Evolutionary conservation across 2,797 vertebrate species (phyloP).

Genomic region (Microhierax caerulescens): DNA sequence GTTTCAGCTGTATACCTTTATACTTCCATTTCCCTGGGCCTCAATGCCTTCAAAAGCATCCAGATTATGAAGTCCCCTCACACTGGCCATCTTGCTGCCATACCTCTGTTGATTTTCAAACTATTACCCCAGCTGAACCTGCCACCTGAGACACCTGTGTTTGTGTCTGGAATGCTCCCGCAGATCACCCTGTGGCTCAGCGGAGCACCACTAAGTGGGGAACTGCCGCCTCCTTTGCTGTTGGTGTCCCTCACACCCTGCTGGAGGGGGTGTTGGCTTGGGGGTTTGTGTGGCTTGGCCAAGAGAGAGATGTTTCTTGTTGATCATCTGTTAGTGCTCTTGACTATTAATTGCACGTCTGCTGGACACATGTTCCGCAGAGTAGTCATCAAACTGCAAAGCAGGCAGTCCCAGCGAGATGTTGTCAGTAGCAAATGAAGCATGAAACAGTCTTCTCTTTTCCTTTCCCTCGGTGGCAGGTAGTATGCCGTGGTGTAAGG

Average conservation of each 20-base stretch:
- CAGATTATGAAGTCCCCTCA: neutral
- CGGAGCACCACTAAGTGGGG: accelerated
- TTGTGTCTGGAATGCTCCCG: neutral
- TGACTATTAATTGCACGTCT: neutral
- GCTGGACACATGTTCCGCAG: neutral
- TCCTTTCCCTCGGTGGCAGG: neutral
- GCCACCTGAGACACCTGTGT: neutral
- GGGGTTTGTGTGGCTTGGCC: neutral
- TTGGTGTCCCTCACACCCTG: neutral
- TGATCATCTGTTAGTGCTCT: neutral
- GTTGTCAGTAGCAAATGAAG: neutral
- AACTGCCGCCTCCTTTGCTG: neutral
- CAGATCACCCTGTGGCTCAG: neutral
- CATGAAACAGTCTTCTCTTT: neutral
- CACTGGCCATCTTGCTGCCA: neutral
- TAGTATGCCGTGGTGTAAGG: neutral
- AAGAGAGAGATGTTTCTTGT: neutral
- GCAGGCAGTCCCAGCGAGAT: neutral
- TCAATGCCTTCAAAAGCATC: neutral
- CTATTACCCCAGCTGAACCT: neutral
- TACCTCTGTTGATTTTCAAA: neutral
- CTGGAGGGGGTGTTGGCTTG: neutral
- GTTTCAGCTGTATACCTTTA: neutral
- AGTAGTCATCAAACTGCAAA: neutral
- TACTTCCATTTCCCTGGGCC: neutral